These are phyloP conservation scores for Dromaius novaehollandiae DNA, from an alignment of 2,113 vertebrate genomes.

Conservation along the genomic window DNA sequence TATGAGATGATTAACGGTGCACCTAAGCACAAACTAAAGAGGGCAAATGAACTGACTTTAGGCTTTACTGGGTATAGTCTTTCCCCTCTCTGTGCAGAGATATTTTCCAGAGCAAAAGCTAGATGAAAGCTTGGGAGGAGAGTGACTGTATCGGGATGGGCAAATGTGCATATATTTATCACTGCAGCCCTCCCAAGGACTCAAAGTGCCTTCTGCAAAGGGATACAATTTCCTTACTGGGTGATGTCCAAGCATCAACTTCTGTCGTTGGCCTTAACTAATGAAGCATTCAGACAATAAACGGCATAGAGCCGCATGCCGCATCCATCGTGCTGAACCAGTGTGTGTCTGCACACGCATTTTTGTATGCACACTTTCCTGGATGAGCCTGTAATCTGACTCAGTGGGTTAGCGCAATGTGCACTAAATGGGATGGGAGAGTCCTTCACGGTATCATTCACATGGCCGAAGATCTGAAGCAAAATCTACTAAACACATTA, in stretches of 20 bases:
- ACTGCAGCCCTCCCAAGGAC: background rate
- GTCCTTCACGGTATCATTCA: constrained; percentile 20
- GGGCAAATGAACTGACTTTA: background rate
- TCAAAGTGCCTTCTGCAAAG: constrained; percentile 37
- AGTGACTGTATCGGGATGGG: constrained; percentile 40
- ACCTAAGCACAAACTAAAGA: background rate
- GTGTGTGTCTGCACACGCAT: background rate
- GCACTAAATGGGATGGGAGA: constrained; percentile 3
- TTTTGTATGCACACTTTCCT: constrained; percentile 31
- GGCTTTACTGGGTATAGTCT: background rate
- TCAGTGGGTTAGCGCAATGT: background rate
- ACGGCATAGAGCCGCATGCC: background rate
- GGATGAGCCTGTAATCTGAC: constrained; percentile 38
- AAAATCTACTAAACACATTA: constrained; percentile 46
- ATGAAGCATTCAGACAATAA: constrained; percentile 51
- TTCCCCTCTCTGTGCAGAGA: background rate
- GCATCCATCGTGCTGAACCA: background rate
- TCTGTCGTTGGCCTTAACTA: background rate
- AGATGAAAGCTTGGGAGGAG: constrained; percentile 38
- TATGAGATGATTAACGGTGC: background rate
- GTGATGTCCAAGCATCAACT: constrained; percentile 47
- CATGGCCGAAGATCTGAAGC: constrained; percentile 55
- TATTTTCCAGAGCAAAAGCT: constrained; percentile 39
- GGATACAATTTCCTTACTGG: constrained; percentile 61
- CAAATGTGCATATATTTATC: constrained; percentile 47